Evolutionary conservation across 1,140 invertebrate genomes (phyloP).

Genomic region (Neelides sp.): DNA sequence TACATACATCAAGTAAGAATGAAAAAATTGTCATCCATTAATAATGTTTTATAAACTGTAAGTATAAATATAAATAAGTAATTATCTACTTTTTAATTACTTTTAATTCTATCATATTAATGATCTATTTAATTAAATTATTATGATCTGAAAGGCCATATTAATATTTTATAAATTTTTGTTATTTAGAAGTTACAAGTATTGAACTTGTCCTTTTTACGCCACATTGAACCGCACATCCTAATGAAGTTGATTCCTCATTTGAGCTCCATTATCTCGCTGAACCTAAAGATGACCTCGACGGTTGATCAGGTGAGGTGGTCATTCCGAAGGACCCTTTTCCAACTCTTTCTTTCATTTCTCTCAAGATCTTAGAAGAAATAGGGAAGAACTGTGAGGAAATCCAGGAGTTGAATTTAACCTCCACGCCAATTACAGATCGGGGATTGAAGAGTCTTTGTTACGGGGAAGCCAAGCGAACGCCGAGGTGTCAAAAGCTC

Average conservation of each 20-base stretch:
- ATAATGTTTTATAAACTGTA: no score
- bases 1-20: no score
- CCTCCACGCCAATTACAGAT: slow-evolving; percentile 33
- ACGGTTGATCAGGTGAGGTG: slow-evolving; percentile 33
- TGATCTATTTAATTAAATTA: no score
- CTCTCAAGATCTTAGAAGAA: slow-evolving; percentile 29
- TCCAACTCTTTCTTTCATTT: neutral
- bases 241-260: slow-evolving; percentile 30
- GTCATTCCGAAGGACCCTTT: neutral
- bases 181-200: slow-evolving; percentile 31
- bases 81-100: no score
- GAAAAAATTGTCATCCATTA: no score
- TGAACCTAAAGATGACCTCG: slow-evolving; percentile 34
- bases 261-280: slow-evolving; percentile 26
- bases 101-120: no score
- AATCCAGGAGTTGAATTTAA: slow-evolving; percentile 33
- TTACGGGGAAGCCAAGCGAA: slow-evolving; percentile 18
- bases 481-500: slow-evolving; percentile 29
- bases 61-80: no score
- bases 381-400: slow-evolving; percentile 32
- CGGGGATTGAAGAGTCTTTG: slow-evolving; percentile 32
- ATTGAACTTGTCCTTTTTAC: slow-evolving; percentile 32
- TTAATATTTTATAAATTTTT: no score
- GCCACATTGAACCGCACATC: slow-evolving; percentile 31
- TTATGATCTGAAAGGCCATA: no score